phyloP scores from a whole-genome alignment of 1,140 invertebrate genomes.

The Bombus haemorrhoidalis region DNA sequence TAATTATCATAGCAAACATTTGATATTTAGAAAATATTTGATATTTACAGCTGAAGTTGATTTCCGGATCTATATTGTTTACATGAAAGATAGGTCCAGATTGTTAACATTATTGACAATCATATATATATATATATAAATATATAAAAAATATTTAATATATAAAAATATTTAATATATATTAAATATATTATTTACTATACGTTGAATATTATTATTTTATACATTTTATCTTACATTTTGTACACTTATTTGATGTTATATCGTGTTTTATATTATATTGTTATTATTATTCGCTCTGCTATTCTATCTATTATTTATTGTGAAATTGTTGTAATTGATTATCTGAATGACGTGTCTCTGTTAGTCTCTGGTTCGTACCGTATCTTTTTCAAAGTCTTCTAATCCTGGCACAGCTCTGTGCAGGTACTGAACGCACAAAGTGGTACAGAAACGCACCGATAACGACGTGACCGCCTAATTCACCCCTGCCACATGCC shows the following conservation, averaged over 20 bases:
- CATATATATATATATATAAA: too few species aligned
- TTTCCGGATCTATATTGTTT: not conserved
- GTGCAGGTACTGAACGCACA: slow-evolving; percentile 34
- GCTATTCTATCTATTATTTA: not conserved
- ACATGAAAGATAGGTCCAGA: not conserved
- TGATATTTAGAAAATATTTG: not conserved
- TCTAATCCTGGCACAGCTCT: slow-evolving; percentile 5
- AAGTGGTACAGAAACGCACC: slow-evolving; percentile 29
- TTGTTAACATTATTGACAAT: not conserved
- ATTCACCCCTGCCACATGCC: slow-evolving; percentile 50
- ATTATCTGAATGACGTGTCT: not conserved
- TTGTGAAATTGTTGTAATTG: not conserved
- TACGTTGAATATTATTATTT: not conserved
- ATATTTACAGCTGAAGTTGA: not conserved
- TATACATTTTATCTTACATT: too few species aligned
- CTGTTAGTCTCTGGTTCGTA: too few species aligned
- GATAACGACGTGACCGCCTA: slow-evolving; percentile 56
- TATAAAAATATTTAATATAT: too few species aligned
- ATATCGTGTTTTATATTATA: not conserved
- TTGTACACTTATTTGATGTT: too few species aligned
- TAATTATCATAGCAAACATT: not conserved
- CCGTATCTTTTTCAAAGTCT: not conserved
- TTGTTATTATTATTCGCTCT: not conserved
- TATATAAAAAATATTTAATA: too few species aligned
- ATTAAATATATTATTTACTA: too few species aligned